phyloP scores from a whole-genome alignment of 2,797 vertebrate genomes.

The Intellagama lesueurii region DNA sequence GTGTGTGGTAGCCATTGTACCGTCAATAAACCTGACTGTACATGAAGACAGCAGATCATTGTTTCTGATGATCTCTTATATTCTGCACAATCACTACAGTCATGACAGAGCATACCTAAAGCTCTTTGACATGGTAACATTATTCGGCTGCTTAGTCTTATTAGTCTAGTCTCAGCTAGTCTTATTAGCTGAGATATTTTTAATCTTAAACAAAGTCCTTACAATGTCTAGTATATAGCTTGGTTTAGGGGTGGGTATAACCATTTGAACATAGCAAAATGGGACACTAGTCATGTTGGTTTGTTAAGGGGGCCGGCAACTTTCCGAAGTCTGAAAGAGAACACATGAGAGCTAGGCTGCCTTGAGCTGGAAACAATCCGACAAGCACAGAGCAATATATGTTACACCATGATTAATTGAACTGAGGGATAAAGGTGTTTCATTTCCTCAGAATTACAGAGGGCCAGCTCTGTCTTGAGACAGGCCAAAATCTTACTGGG shows the following conservation, averaged over 20 bases:
- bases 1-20: too few species aligned
- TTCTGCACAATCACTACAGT: not conserved
- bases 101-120: not conserved
- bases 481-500: too few species aligned
- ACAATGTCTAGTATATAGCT: not conserved
- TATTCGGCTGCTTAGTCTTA: not conserved
- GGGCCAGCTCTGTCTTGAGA: too few species aligned
- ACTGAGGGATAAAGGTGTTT: too few species aligned
- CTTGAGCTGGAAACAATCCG: too few species aligned
- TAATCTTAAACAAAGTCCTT: not conserved
- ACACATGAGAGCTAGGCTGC: too few species aligned
- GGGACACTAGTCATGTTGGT: not conserved
- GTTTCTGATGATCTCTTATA: not conserved
- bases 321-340: too few species aligned
- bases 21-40: not conserved
- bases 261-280: not conserved
- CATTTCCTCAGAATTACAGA: too few species aligned
- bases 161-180: too few species aligned
- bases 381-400: too few species aligned
- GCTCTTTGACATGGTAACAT: not conserved
- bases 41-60: not conserved
- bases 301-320: not conserved
- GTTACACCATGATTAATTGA: too few species aligned
- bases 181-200: not conserved
- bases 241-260: not conserved